Evolutionary conservation across 2,888 invertebrate species (phyloP).

Genomic region (Strigamia transsilvanica): DNA sequence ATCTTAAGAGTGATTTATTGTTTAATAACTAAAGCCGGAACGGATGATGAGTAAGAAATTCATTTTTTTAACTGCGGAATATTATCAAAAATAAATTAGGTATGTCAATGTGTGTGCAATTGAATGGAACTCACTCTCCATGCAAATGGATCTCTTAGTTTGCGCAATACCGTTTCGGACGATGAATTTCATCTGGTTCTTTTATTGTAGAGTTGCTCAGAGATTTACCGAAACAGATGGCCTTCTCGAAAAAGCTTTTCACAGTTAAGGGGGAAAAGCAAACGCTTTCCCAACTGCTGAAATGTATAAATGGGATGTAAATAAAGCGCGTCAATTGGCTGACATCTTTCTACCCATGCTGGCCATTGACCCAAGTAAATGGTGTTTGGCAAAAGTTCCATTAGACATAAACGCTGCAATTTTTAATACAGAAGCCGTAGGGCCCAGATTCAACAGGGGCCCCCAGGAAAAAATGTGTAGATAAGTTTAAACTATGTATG

Average conservation of each 20-base stretch:
- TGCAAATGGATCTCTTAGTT: neutral
- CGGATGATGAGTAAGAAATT: neutral
- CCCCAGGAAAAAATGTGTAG: no score
- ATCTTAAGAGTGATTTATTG: no score
- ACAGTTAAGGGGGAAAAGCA: slow-evolving; percentile 75
- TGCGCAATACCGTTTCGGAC: neutral
- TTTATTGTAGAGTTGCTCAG: slow-evolving; percentile 98
- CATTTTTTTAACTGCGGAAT: neutral
- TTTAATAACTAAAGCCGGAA: no score
- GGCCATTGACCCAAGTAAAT: slow-evolving; percentile 89
- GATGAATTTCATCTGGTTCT: slow-evolving; percentile 96
- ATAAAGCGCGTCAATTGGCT: slow-evolving; percentile 89
- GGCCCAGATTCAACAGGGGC: no score
- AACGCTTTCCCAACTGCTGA: slow-evolving; percentile 94
- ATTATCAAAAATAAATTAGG: no score
- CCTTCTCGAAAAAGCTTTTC: slow-evolving; percentile 91
- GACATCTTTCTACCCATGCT: slow-evolving; percentile 97
- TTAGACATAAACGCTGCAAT: slow-evolving; percentile 87
- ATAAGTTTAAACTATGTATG: no score
- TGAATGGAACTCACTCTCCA: neutral
- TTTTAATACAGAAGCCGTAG: no score
- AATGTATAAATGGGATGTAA: slow-evolving; percentile 94
- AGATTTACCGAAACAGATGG: slow-evolving; percentile 92
- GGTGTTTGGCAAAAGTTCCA: slow-evolving; percentile 92
- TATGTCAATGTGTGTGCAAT: no score